Conservation (phyloP, 2,113 vertebrate species). For the Anser cygnoides region DNA sequence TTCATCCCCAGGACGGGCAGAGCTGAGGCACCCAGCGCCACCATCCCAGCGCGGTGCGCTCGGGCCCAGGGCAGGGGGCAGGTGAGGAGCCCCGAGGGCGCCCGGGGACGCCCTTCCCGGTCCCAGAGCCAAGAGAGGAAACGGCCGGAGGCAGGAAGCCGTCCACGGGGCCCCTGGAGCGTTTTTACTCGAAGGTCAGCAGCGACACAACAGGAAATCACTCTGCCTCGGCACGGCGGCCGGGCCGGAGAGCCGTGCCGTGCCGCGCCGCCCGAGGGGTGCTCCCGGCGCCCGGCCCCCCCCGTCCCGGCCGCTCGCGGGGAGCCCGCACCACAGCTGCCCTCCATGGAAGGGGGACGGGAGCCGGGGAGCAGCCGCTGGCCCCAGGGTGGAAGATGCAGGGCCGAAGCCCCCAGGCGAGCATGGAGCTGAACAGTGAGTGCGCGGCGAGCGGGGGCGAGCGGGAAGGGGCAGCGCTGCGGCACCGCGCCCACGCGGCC, state of each 20-base stretch:
- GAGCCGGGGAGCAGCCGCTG: conserved; percentile 13
- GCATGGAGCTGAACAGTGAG: conserved; percentile 76
- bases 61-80: background rate
- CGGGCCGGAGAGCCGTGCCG: background rate
- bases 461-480: background rate
- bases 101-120: conserved; percentile 19
- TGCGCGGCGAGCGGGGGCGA: fast-evolving
- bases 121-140: conserved; percentile 56
- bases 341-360: conserved; percentile 62
- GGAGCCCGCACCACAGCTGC: background rate
- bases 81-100: background rate
- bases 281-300: background rate
- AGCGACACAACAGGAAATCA: conserved; percentile 74
- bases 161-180: background rate
- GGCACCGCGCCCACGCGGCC: background rate
- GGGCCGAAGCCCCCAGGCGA: conserved; percentile 53
- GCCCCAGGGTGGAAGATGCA: conserved; percentile 49
- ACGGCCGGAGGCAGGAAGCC: conserved; percentile 60
- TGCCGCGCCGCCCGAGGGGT: background rate
- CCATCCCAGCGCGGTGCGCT: fast-evolving
- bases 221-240: background rate
- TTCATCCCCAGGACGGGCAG: background rate
- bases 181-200: conserved; percentile 61
- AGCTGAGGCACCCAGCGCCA: fast-evolving
- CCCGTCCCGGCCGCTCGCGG: background rate